Percentiles rank a stretch among this genome's conserved stretches.
Conservation (phyloP, 2,888 invertebrate genomes). For the Amiota mariae region DNA sequence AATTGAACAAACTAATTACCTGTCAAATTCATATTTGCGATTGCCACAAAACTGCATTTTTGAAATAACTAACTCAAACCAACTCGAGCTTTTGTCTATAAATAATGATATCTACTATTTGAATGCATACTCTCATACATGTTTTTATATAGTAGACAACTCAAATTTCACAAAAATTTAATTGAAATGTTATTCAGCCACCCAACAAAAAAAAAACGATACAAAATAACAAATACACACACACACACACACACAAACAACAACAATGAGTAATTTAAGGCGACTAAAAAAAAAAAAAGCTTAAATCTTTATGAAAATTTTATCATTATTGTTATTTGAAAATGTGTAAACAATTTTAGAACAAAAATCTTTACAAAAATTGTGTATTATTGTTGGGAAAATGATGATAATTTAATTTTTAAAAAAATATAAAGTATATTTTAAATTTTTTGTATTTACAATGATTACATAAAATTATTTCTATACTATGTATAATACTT, state of each 20-base stretch:
- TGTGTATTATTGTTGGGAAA: too few species aligned
- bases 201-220: background rate
- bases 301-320: background rate
- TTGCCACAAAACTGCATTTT: constrained; percentile 1
- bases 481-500: too few species aligned
- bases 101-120: too few species aligned
- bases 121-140: too few species aligned
- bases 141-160: background rate
- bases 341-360: too few species aligned
- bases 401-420: too few species aligned
- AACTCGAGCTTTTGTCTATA: too few species aligned
- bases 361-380: too few species aligned
- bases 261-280: too few species aligned
- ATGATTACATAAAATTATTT: too few species aligned
- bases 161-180: constrained; percentile 6
- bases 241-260: background rate
- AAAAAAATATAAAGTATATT: too few species aligned
- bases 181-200: constrained; percentile 8
- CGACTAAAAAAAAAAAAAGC: background rate
- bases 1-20: constrained; percentile 55
- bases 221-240: constrained; percentile 7
- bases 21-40: constrained; percentile 56
- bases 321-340: background rate
- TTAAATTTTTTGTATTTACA: too few species aligned
- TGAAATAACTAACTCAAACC: background rate